Percentiles rank a stretch among this genome's conserved stretches.
phyloP scores from a whole-genome alignment of 2,113 vertebrate genomes.

The Brachirus orientalis region DNA sequence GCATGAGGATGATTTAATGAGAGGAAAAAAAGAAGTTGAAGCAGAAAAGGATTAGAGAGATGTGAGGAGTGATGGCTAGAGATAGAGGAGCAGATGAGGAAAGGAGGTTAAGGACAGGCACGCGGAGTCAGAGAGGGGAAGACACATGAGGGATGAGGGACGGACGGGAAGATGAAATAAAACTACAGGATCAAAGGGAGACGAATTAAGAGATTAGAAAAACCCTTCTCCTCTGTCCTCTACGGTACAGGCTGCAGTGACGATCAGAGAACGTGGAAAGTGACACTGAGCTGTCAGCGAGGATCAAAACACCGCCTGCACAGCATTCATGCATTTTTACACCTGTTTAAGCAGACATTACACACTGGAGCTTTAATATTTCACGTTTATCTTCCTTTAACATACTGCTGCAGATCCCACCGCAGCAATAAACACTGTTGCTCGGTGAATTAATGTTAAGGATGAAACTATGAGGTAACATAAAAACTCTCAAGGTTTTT shows the following conservation, averaged over 20 bases:
- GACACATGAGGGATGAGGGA: not conserved
- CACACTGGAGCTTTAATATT: constrained; percentile 10
- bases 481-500: not conserved
- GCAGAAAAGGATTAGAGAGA: not conserved
- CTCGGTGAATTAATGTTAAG: not conserved
- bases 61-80: not conserved
- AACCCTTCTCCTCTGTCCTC: not conserved
- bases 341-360: no score
- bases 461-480: not conserved
- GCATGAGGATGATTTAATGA: constrained; percentile 13
- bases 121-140: not conserved
- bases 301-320: constrained; percentile 9
- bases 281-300: constrained; percentile 23
- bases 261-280: constrained; percentile 26
- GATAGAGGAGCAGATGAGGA: not conserved
- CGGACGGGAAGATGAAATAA: not conserved
- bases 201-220: not conserved
- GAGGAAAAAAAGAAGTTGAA: not conserved
- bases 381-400: not conserved
- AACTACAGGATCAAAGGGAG: constrained; percentile 1
- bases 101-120: not conserved
- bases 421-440: not conserved
- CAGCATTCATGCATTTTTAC: not conserved
- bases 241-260: constrained; percentile 16
- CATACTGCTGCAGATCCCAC: constrained; percentile 7